These are phyloP conservation scores for Apocrypta bakeri DNA, from an alignment of 1,140 invertebrate species.

Conservation along the genomic window DNA sequence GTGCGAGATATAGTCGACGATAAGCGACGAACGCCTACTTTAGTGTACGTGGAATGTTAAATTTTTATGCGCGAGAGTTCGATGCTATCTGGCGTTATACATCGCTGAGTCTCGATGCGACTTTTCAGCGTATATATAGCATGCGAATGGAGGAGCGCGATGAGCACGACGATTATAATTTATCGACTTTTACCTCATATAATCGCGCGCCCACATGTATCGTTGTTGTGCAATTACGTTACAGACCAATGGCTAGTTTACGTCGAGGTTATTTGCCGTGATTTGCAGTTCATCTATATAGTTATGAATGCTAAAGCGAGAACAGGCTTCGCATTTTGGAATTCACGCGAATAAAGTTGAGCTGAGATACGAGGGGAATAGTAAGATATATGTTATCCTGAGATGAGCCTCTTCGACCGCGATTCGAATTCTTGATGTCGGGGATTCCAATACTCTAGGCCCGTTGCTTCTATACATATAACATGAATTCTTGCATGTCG, in stretches of 20 bases:
- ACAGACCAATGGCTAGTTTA: constrained; percentile 18
- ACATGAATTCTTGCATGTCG: background rate
- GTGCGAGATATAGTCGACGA: background rate
- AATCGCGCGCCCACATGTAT: background rate
- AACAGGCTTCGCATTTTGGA: background rate
- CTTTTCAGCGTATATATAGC: constrained; percentile 28
- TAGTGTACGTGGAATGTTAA: constrained; percentile 15
- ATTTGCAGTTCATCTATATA: constrained; percentile 16
- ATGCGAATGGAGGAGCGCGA: background rate
- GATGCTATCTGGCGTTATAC: constrained; percentile 29
- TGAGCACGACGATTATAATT: constrained; percentile 30
- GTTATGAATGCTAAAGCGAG: background rate
- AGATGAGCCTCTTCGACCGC: constrained; percentile 37
- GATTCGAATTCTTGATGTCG: constrained; percentile 65
- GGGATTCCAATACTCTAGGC: constrained; percentile 64
- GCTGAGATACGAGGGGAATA: constrained; percentile 25
- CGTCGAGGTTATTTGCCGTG: background rate
- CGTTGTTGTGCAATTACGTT: constrained; percentile 37
- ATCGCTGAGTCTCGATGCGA: constrained; percentile 16
- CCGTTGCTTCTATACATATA: background rate
- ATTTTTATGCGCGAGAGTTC: constrained; percentile 19
- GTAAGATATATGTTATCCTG: constrained; percentile 10
- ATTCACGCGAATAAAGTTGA: constrained; percentile 37
- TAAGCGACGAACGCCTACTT: background rate
- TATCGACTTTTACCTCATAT: constrained; percentile 20